Evolutionary conservation across 2,113 vertebrate species (phyloP).

Genomic region (Hippocampus abdominalis): DNA sequence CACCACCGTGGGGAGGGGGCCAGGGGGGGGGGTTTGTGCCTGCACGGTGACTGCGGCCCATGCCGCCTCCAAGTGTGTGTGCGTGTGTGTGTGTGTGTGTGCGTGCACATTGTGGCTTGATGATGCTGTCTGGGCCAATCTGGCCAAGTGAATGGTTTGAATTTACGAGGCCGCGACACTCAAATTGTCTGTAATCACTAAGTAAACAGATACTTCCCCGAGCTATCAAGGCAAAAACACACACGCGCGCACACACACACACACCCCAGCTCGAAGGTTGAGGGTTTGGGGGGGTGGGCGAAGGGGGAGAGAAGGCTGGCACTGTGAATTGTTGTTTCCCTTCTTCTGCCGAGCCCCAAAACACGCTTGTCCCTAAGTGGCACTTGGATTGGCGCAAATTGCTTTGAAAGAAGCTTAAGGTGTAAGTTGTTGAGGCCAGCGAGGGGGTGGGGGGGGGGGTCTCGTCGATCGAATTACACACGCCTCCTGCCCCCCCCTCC

Average conservation of each 20-base stretch:
- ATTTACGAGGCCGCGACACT: constrained; percentile 75
- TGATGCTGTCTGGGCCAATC: constrained; percentile 76
- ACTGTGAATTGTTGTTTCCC: constrained; percentile 78
- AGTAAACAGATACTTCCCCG: constrained; percentile 82
- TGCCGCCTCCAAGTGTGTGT: constrained; percentile 19
- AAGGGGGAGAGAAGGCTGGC: constrained; percentile 39
- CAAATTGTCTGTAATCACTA: constrained; percentile 80
- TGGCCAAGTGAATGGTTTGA: constrained; percentile 72
- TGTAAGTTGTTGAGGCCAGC: constrained; percentile 49
- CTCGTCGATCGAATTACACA: constrained; percentile 60
- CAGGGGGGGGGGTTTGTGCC: constrained; percentile 27
- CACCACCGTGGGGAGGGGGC: constrained; percentile 42
- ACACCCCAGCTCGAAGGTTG: constrained; percentile 41
- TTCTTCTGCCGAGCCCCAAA: constrained; percentile 67
- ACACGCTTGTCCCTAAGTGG: constrained; percentile 77
- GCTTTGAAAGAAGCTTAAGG: constrained; percentile 73
- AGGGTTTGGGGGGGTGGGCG: constrained; percentile 18
- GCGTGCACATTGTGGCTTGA: constrained; percentile 58
- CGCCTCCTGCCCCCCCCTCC: constrained; percentile 41
- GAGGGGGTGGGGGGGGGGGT: constrained; percentile 36
- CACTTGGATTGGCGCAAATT: constrained; percentile 72
- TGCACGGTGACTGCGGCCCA: constrained; percentile 21
- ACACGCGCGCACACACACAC: not conserved
- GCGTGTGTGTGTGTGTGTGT: constrained; percentile 40
- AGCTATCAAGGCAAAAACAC: constrained; percentile 64